These are phyloP conservation scores for Shargacucullia verbasci DNA, from an alignment of 2,888 invertebrate genomes.

Conservation along the genomic window DNA sequence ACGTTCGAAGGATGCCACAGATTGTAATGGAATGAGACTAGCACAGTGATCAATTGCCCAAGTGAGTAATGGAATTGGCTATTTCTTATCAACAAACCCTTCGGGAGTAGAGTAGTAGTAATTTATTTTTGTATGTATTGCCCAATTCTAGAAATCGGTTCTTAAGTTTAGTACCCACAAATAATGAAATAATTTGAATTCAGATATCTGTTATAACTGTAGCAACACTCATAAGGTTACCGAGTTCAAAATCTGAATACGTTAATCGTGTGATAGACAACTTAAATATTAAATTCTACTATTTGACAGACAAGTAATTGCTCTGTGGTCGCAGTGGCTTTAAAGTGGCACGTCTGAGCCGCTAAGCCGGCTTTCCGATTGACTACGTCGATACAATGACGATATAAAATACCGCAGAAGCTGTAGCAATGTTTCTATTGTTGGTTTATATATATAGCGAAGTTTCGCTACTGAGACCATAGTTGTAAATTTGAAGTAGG, in stretches of 20 bases:
- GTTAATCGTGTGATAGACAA: conserved; percentile 50
- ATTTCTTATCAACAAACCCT: conserved; percentile 1
- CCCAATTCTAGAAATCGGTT: background rate
- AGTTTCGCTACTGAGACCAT: conserved; percentile 26
- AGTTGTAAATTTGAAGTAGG: conserved; percentile 50
- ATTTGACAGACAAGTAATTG: conserved; percentile 33
- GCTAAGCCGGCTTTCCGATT: conserved; percentile 60
- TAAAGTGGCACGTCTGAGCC: conserved; percentile 53
- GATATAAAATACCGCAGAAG: conserved; percentile 57
- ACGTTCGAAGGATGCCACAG: background rate
- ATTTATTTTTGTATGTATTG: background rate
- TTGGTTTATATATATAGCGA: conserved; percentile 45
- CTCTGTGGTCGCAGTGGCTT: conserved; percentile 47
- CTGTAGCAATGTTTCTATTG: conserved; percentile 56
- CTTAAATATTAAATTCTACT: conserved; percentile 43
- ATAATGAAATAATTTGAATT: background rate
- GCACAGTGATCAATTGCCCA: background rate
- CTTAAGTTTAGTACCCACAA: too few relatives aligned
- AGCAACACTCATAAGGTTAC: conserved; percentile 31
- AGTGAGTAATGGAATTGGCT: background rate
- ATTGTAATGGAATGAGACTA: background rate
- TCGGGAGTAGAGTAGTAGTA: background rate
- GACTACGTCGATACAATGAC: conserved; percentile 57
- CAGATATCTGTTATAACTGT: background rate
- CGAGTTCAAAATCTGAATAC: conserved; percentile 45